Evolutionary conservation across 2,113 vertebrate genomes (phyloP), one percentile per base, ranked within the genome.

Genomic region (Hiodon alosoides): DNA sequence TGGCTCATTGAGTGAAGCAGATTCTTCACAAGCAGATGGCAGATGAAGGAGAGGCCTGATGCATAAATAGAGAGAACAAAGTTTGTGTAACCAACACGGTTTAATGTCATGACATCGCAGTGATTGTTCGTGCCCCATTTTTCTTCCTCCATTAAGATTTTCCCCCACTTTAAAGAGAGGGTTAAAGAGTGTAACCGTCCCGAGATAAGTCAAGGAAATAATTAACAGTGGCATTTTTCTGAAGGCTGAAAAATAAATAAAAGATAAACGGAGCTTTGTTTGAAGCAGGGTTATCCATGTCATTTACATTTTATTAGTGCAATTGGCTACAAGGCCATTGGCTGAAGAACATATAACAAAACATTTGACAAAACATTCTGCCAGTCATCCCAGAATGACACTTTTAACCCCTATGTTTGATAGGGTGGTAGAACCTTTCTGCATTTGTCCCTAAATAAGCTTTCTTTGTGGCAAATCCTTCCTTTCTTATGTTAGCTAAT

Each of bases 11-110:
- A 92, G 85, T 92, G 91, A 90, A 93, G 91, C 89, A 89, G 89
- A 91, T 92, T 92, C 92, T 91, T 90, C 86, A 79, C 80, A 86
- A 87, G 89, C 90, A 91, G 90, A 90, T 91, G 90, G 90, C 86
- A 81, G 84, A 82, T 74, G 85, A 83, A 83, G 88, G 83, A 85
- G 82, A 86, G 86, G 82, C 85, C 85, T 85, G 87, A 87, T 88
- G 84, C 79, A 85, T 67, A 81, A 82, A 85, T 79, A 84, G 82
- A 77, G 80, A 89, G 89, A 90, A 88, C 87, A 90, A 92, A 92
- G 90, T 92, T 92, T 91, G 90, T 90, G 89, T 90, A 92, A 90
- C 89, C 81, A 91, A 89, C 2, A 4, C 54, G 87, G 84, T 86
- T 84, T 73, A 55, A 46, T 8, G 4, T 13, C 46, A 8, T 73